Percentiles rank a stretch among this genome's conserved stretches.
phyloP scores from a whole-genome alignment of 1,140 invertebrate species.

The Drosophila lini region DNA sequence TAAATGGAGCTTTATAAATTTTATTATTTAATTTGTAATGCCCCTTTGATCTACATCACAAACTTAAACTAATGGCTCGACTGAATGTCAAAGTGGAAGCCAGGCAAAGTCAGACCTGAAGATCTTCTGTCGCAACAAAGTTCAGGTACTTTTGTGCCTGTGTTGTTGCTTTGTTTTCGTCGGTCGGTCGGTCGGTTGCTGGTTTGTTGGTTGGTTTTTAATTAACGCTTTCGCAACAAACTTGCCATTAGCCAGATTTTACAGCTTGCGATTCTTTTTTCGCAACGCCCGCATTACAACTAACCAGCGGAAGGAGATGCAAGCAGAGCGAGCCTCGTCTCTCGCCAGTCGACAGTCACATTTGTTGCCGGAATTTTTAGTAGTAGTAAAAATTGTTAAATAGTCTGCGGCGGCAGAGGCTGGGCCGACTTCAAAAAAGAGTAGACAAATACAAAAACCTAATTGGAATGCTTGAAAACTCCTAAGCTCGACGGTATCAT shows the following conservation, averaged over 20 bases:
- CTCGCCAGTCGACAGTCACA: constrained; percentile 25
- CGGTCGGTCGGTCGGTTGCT: constrained; percentile 1
- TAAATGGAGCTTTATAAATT: no score
- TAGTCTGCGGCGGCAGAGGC: constrained; percentile 73
- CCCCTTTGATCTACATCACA: no score
- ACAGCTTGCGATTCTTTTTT: constrained; percentile 73
- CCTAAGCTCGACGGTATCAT: background rate
- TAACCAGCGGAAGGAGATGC: constrained; percentile 51
- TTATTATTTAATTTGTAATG: background rate
- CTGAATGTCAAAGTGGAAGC: constrained; percentile 43
- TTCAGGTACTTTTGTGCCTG: constrained; percentile 52
- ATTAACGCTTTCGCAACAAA: constrained; percentile 80
- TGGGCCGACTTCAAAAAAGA: constrained; percentile 48
- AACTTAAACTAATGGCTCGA: background rate
- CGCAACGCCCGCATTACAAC: constrained; percentile 79
- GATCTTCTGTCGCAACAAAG: constrained; percentile 65
- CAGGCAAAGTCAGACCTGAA: constrained; percentile 9
- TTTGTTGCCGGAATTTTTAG: constrained; percentile 71
- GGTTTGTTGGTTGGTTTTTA: constrained; percentile 62
- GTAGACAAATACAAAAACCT: constrained; percentile 18
- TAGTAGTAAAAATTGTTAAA: constrained; percentile 81
- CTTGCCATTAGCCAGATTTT: constrained; percentile 82
- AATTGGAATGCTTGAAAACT: constrained; percentile 17
- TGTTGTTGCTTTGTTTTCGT: constrained; percentile 24
- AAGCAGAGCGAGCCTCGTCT: constrained; percentile 12